Conservation (phyloP, 37 sponge, comb jelly and placozoan genomes). For the Spongilla lacustris region DNA sequence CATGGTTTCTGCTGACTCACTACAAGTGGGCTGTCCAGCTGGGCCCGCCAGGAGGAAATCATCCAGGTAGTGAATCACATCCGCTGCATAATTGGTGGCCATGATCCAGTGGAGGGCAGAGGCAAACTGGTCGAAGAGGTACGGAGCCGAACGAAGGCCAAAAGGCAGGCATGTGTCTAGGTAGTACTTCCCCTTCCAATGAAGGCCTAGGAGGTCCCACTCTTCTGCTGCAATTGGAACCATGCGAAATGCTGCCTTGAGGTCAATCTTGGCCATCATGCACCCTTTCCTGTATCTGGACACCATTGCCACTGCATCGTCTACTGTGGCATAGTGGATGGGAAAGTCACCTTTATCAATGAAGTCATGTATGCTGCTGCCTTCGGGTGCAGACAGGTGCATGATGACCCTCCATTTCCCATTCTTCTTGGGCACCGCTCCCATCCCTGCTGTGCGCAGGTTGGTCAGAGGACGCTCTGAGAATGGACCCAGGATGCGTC, state of each 20-base stretch:
- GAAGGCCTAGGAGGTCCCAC: slow-evolving; percentile 44
- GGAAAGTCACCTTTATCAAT: slow-evolving; percentile 18
- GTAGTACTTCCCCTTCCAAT: slow-evolving; percentile 36
- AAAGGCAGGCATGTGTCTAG: slow-evolving; percentile 45
- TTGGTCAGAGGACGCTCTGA: slow-evolving; percentile 7
- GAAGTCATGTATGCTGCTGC: slow-evolving; percentile 42
- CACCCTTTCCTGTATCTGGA: neutral
- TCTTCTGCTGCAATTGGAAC: slow-evolving; percentile 35
- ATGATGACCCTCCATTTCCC: slow-evolving; percentile 52
- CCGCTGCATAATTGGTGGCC: neutral
- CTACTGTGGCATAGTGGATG: slow-evolving; percentile 25
- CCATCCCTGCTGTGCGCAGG: slow-evolving; percentile 27
- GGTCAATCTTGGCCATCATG: slow-evolving; percentile 48
- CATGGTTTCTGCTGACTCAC: neutral
- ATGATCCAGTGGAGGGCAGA: slow-evolving; percentile 35
- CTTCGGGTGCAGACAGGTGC: slow-evolving; percentile 51
- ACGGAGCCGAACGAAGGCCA: slow-evolving; percentile 22
- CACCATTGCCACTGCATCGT: slow-evolving; percentile 13
- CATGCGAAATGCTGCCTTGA: slow-evolving; percentile 48
- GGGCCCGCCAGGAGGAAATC: slow-evolving; percentile 24
- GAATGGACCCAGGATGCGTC: slow-evolving; percentile 34
- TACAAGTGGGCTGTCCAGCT: neutral
- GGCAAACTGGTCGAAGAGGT: slow-evolving; percentile 29
- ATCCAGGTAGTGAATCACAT: slow-evolving; percentile 43
- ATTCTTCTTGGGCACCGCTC: slow-evolving; percentile 44